Conservation (phyloP, 1,140 invertebrate species). For the Bombus affinis region DNA sequence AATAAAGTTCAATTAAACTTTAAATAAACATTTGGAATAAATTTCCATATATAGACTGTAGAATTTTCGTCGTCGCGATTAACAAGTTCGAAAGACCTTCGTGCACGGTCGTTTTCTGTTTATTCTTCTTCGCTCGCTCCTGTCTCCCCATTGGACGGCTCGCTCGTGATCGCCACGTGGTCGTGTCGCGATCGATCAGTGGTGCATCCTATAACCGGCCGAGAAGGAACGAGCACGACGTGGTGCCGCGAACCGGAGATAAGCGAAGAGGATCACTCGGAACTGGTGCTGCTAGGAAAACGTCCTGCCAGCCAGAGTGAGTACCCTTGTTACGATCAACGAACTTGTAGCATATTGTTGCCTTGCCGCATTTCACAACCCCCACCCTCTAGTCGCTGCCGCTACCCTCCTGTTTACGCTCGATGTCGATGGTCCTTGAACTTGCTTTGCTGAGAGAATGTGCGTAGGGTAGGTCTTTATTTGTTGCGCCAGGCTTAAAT, state of each 20-base stretch:
- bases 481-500: neutral
- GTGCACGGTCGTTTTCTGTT: neutral
- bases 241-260: constrained; percentile 16
- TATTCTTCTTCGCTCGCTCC: neutral
- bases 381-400: neutral
- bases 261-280: constrained; percentile 39
- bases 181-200: constrained; percentile 51
- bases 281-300: constrained; percentile 39
- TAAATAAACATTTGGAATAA: neutral
- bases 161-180: constrained; percentile 50
- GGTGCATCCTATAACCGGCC: constrained; percentile 40
- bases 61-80: neutral
- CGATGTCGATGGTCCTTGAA: constrained; percentile 38
- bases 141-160: constrained; percentile 1
- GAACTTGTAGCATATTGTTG: constrained; percentile 41
- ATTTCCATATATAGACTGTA: neutral
- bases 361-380: neutral
- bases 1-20: neutral
- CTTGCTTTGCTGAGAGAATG: constrained; percentile 1
- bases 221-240: constrained; percentile 36
- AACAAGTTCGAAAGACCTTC: neutral
- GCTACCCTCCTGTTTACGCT: neutral
- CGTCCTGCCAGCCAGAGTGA: constrained; percentile 54
- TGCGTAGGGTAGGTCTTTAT: constrained; percentile 33
- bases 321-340: constrained; percentile 46